Conservation (phyloP, 2,797 vertebrate species). For the Glyptemys insculpta region DNA sequence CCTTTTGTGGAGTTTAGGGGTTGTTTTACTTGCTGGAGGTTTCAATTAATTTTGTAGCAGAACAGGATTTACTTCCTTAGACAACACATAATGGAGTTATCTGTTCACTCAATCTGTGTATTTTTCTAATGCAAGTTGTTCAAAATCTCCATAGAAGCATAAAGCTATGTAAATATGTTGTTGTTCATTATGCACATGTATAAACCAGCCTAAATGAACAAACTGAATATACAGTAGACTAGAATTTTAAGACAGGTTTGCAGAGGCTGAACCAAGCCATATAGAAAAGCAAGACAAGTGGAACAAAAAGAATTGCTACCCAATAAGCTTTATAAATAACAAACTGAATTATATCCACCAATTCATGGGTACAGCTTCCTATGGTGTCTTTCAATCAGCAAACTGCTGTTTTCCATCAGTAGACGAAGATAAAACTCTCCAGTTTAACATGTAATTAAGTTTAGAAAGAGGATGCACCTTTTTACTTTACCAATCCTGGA, state of each 20-base stretch:
- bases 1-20: background rate
- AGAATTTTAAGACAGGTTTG: slow-evolving; percentile 10
- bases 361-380: background rate
- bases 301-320: slow-evolving; percentile 51
- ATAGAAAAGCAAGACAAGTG: slow-evolving; percentile 58
- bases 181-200: background rate
- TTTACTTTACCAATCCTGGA: background rate
- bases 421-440: slow-evolving; percentile 25
- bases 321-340: slow-evolving; percentile 45
- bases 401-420: slow-evolving; percentile 25
- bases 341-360: background rate
- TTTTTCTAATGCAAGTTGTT: background rate
- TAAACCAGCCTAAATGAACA: slow-evolving; percentile 15
- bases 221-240: background rate
- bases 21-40: background rate
- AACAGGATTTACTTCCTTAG: background rate
- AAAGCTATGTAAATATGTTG: background rate
- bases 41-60: background rate
- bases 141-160: background rate
- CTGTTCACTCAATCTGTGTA: background rate
- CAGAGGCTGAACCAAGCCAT: slow-evolving; percentile 13
- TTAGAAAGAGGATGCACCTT: background rate
- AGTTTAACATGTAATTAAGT: background rate
- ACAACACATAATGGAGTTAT: background rate
- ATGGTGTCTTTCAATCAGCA: slow-evolving; percentile 35